Conservation (phyloP, 2,797 vertebrate genomes). For the Cichlasoma orientale region DNA sequence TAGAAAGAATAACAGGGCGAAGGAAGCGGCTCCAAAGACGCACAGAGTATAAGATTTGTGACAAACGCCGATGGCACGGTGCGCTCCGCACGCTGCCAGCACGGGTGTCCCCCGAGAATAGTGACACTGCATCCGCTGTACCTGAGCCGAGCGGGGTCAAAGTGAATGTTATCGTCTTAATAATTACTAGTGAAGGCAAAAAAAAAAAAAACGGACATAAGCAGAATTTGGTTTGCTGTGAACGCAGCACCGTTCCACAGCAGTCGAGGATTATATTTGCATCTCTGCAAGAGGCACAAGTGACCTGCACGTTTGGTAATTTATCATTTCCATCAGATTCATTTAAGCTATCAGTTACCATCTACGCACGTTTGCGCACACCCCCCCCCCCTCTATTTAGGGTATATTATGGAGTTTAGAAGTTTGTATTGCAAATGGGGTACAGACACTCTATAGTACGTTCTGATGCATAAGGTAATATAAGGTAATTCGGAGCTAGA, state of each 20-base stretch:
- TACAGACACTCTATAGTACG: neutral
- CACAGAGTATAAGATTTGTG: neutral
- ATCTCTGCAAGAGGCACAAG: constrained; percentile 5
- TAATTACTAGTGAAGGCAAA: neutral
- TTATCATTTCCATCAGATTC: neutral
- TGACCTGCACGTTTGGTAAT: neutral
- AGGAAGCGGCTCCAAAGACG: neutral
- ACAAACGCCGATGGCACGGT: constrained; percentile 13
- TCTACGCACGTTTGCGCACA: neutral
- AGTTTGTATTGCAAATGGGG: constrained; percentile 14
- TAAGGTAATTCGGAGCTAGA: neutral
- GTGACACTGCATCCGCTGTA: constrained; percentile 2
- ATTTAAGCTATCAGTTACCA: neutral
- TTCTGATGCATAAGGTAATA: neutral
- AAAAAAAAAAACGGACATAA: neutral
- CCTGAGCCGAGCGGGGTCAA: constrained; percentile 7
- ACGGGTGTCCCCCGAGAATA: constrained; percentile 27
- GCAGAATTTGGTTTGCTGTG: neutral
- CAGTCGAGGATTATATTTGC: neutral
- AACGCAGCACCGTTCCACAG: neutral
- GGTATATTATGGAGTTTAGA: constrained; percentile 17
- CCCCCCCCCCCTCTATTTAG: neutral
- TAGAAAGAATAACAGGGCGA: neutral
- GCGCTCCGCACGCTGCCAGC: constrained; percentile 32
- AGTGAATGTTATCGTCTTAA: neutral